Base-by-base conservation (phyloP, 2,113 vertebrate genomes). In the Antigone vipio region DNA sequence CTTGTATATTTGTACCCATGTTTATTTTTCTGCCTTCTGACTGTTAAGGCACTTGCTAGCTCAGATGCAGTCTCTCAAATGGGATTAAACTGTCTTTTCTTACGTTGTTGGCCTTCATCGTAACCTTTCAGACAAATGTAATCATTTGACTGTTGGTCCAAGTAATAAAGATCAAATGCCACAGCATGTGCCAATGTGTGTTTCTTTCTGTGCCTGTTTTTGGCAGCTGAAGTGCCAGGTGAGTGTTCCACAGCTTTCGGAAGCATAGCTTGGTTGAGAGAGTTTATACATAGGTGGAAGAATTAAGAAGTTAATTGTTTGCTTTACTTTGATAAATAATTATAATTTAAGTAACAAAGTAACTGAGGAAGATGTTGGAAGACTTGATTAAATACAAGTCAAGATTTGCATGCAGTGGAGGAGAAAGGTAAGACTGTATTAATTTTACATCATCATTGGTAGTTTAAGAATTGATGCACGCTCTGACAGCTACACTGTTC, bases 131-230 rank as follows among this genome's bases (percentile, higher is more conserved):
- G 82, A 62, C 53, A 89, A 80, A 63, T 92, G 74, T 88, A 95
- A 85, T 69, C n/a, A 23, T 85, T 78, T 95, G 89, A 84, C 71
- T 45, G 93, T 95, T 89, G 89, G 88, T 94, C 67, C 71, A 72
- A 49, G 53, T 64, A 97, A 97, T 97, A 97, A 97, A 97, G 82
- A 89, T 88, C 77, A 63, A 78, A 84, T 59, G 82, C 55, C 64
- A 14, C 52, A 32, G 11, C 0, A 1, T 69, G 42, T 58, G 45
- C 30, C 9, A 20, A 1, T 11, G 11, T 66, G 58, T 73, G 44
- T 42, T 85, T 76, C 55, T 82, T 88, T 62, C 58, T 0, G 0
- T 49, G 38, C 8, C 52, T 21, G 0, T 6, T 66, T 6, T 10
- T 34, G 11, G 56, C 7, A 64, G 64, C 14, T 52, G 29, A 29